A percentile compares a stretch with the other conserved stretches of the same genome.
Conservation (phyloP, 1,140 invertebrate genomes). For the Drosophila eugracilis region DNA sequence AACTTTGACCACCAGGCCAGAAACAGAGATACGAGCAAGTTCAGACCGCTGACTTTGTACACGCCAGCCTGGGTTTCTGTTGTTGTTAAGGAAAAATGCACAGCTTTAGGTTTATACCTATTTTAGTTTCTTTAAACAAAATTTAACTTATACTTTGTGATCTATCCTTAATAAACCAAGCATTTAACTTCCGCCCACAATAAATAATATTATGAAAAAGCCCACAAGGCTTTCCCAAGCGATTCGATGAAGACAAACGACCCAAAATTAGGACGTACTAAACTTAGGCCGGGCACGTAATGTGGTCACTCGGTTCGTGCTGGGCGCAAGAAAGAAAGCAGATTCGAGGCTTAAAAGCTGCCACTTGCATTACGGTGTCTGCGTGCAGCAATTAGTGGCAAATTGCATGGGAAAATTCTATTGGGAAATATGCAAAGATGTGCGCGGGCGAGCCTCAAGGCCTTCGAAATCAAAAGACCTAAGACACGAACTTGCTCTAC, state of each 20-base stretch:
- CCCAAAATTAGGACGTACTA: constrained; percentile 27
- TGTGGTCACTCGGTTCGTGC: constrained; percentile 48
- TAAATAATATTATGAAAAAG: constrained; percentile 14
- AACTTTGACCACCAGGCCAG: constrained; percentile 65
- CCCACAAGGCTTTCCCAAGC: constrained; percentile 36
- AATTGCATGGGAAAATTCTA: constrained; percentile 82
- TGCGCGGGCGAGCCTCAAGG: constrained; percentile 55
- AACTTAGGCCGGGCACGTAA: constrained; percentile 44
- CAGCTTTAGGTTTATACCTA: no score
- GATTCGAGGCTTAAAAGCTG: constrained; percentile 19
- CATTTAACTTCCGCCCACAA: background rate
- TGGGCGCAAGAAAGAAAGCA: constrained; percentile 67
- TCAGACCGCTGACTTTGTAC: background rate
- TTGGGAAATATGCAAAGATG: constrained; percentile 68
- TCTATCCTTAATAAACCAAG: background rate
- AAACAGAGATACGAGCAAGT: constrained; percentile 2
- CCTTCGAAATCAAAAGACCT: constrained; percentile 65
- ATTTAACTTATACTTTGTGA: background rate
- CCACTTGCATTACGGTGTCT: constrained; percentile 39
- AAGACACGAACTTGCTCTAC: constrained; percentile 65
- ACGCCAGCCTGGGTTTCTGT: no score
- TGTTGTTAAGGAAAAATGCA: no score
- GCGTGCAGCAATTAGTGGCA: constrained; percentile 79
- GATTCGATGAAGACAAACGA: constrained; percentile 16
- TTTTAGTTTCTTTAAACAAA: background rate